Base-by-base conservation (phyloP, 2,888 invertebrate genomes). In the Choreutis nemorana region DNA sequence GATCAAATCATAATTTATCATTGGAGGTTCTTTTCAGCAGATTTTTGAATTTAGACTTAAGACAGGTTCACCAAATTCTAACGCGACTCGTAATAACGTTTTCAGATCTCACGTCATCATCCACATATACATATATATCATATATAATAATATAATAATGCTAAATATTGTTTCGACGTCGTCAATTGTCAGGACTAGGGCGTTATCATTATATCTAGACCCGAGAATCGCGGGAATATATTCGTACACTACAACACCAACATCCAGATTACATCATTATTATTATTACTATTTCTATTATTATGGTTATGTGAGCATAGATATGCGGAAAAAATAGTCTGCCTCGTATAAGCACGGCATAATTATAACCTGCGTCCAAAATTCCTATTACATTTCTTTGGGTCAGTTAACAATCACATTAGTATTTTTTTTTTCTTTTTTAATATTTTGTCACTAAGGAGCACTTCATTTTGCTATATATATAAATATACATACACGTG, bases 11-110 rank as follows among this genome's bases (percentile, higher is more conserved):
- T n/a, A n/a, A n/a, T n/a, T 14, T 42, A 36, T 41, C 39, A 51
- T 51, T 42, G 56, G 73, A 73, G 73, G 73, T 73, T 73, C 72
- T 71, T 71, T 72, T 68, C 67, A 60, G 72, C 73, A 72, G 50
- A 42, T 48, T 49, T 41, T 43, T n/a, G 22, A 15, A 28, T 33
- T 40, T 32, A 31, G 22, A 39, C 40, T 29, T 33, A 26, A 29
- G 33, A 44, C 37, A 49, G 58, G 49, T 60, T 58, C 52, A 46
- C 52, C 55, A 55, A 61, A 57, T 58, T 48, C 50, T 36, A 45
- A 41, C n/a, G 37, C 39, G 46, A 46, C 43, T 38, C 40, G 39
- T 39, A 41, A 20, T 5, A 4, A 6, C 20, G 16, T 11, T 6
- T 11, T 29, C 14, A 21, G 5, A 23, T 9, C 14, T 20, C 15